Evolutionary conservation across 2,113 vertebrate species (phyloP).

Genomic region (Grus americana): DNA sequence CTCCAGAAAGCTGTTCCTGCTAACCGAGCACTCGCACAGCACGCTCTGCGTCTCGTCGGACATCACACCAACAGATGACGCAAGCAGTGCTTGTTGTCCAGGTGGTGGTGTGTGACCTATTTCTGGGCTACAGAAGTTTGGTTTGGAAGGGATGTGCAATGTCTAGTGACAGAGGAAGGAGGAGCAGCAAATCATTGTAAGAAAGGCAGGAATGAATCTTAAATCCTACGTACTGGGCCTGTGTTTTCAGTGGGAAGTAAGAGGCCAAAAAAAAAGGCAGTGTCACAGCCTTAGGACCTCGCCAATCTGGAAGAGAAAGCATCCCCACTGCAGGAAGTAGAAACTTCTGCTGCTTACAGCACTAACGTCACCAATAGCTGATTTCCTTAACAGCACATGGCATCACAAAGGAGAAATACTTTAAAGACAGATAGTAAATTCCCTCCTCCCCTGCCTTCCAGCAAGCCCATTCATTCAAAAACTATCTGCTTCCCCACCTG

Average conservation of each 20-base stretch:
- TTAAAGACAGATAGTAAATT: background rate
- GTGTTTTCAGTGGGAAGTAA: background rate
- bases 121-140: background rate
- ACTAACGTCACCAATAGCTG: background rate
- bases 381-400: background rate
- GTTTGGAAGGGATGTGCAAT: background rate
- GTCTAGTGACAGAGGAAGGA: background rate
- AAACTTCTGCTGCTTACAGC: background rate
- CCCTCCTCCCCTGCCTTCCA: background rate
- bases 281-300: background rate
- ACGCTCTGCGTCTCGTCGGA: rapidly evolving
- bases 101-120: background rate
- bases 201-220: background rate
- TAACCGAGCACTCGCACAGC: rapidly evolving
- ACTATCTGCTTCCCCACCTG: background rate
- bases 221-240: background rate
- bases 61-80: background rate
- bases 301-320: background rate
- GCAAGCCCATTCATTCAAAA: background rate
- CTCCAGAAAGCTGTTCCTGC: background rate
- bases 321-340: background rate
- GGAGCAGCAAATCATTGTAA: background rate
- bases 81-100: background rate
- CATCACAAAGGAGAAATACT: background rate
- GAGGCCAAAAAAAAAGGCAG: background rate